Conservation (phyloP, 2,113 vertebrate genomes). For the Struthidea cinerea region DNA sequence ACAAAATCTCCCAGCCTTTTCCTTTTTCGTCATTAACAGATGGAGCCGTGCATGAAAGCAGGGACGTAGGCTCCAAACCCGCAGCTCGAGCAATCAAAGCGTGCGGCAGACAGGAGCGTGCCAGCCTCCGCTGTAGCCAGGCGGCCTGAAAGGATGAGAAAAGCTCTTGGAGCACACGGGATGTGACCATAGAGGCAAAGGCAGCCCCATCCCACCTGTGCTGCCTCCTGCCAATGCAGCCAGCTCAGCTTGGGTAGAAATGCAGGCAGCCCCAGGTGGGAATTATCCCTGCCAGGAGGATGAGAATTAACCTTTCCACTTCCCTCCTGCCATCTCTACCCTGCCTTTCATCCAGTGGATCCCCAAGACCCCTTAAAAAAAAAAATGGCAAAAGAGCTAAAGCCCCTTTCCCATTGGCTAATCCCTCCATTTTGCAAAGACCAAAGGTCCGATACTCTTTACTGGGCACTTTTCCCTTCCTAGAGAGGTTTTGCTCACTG, state of each 20-base stretch:
- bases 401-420: not conserved
- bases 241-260: not conserved
- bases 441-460: not conserved
- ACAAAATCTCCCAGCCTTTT: constrained; percentile 34
- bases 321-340: not conserved
- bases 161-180: not conserved
- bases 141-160: not conserved
- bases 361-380: not conserved
- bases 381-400: not conserved
- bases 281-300: not conserved
- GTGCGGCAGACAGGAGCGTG: not conserved
- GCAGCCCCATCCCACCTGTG: not conserved
- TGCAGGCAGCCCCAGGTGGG: not conserved
- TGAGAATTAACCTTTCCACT: not conserved
- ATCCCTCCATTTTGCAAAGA: not conserved
- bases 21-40: constrained; percentile 53
- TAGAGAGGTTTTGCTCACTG: not conserved
- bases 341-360: not conserved
- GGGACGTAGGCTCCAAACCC: constrained; percentile 43
- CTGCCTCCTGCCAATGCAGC: not conserved
- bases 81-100: constrained; percentile 41
- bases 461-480: not conserved
- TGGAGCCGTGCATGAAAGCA: constrained; percentile 45
- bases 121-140: constrained; percentile 6
- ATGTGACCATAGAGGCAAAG: not conserved